Percentiles rank a stretch among this genome's conserved stretches.
These are phyloP conservation scores for Piscicola geometra DNA, from an alignment of 2,888 invertebrate species.

Conservation along the genomic window DNA sequence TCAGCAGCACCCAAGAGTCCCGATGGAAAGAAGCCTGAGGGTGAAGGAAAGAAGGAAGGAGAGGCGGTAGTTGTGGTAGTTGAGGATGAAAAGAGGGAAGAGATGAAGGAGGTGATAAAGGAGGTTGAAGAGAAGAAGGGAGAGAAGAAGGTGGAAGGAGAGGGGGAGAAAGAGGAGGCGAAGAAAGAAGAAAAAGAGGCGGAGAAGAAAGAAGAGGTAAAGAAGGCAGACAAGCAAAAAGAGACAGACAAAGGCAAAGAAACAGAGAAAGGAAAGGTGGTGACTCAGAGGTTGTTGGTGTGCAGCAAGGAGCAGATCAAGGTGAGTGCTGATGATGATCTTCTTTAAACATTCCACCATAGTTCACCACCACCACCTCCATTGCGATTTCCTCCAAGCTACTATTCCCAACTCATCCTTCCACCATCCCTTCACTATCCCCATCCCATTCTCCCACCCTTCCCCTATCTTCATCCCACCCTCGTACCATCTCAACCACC, in stretches of 20 bases:
- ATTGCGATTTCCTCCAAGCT: too few relatives aligned
- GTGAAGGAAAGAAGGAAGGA: not conserved
- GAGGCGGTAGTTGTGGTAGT: not conserved
- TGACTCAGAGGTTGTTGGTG: slow-evolving; percentile 82
- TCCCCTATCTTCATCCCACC: too few relatives aligned
- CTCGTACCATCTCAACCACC: too few relatives aligned
- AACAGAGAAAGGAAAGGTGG: slow-evolving; percentile 62
- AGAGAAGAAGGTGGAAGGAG: slow-evolving; percentile 1
- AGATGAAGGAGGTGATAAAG: slow-evolving; percentile 9
- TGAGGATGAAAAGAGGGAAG: not conserved
- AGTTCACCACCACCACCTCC: too few relatives aligned
- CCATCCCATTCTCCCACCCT: too few relatives aligned
- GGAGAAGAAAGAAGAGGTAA: slow-evolving; percentile 45
- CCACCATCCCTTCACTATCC: too few relatives aligned
- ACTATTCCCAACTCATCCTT: too few relatives aligned
- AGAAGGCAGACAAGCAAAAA: not conserved
- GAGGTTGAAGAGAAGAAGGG: slow-evolving; percentile 15
- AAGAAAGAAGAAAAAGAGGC: slow-evolving; percentile 73
- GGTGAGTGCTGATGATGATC: slow-evolving; percentile 54
- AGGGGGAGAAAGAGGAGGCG: slow-evolving; percentile 31
- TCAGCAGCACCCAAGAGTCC: not conserved
- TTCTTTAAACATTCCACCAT: too few relatives aligned
- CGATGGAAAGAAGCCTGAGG: not conserved
- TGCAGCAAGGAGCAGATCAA: slow-evolving; percentile 98
- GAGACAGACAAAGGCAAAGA: slow-evolving; percentile 65